Evolutionary conservation across 2,113 vertebrate genomes (phyloP), one percentile per base, ranked within the genome.

Genomic region (Corydoras sp.): DNA sequence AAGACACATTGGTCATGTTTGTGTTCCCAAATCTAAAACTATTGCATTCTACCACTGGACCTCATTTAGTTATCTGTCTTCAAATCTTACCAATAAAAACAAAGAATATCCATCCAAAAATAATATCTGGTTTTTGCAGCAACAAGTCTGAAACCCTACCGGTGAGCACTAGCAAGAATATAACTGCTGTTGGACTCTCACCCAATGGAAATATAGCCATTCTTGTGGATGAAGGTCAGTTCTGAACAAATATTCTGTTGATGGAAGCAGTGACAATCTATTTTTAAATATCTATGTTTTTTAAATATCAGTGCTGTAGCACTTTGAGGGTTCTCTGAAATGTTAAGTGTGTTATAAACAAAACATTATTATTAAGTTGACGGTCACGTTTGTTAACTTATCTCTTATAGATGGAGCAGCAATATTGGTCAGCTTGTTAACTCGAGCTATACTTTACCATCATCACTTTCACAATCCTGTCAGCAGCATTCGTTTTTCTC

Each of bases 401-500:
- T 48, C 62, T 75, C 0, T 80, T 80, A 9, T 86, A 99, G 97
- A 95, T 65, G 97, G 97, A 0, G 84, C 89, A 0, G 95, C 95
- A 0, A 61, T 98, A 74, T 84, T 99, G 75, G 87, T 98, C 79
- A 98, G 94, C 71, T 85, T 98, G 78, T 70, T 91, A 11, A 92
- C 92, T 30, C 87, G 91, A 63, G 90, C 94, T 0, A 83, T 92
- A 62, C 92, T 99, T n/a, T 92, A 98, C 86, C 89, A 81, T 10
- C 96, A 92, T 77, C 88, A 95, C 84, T 98, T 98, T 73, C 93
- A 96, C 83, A 94, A 93, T 66, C 93, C 92, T 0, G 96, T 99
- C 73, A 91, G 85, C 79, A 93, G 93, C 35, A 74, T 99, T 79
- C 83, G 88, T 76, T 99, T 99, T 87, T 98, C 95, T 2, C 96